Evolutionary conservation across 2,113 vertebrate genomes (phyloP).

Genomic region (Xiphophorus maculatus): DNA sequence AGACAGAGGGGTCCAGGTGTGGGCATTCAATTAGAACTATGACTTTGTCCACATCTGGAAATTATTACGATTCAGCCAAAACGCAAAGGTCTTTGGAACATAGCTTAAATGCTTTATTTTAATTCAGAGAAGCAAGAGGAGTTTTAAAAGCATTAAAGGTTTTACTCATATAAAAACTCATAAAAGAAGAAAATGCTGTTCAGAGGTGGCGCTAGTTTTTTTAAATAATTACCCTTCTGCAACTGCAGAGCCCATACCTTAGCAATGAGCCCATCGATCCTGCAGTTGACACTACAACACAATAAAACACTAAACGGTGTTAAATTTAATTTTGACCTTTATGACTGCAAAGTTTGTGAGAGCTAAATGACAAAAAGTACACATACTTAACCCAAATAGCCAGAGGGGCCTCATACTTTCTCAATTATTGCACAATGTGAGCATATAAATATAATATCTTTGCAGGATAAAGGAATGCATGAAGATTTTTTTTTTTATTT

Average conservation of each 20-base stretch:
- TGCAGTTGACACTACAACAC: slow-evolving; percentile 74
- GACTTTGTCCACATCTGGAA: slow-evolving; percentile 11
- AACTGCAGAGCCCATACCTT: slow-evolving; percentile 60
- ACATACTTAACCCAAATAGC: slow-evolving; percentile 80
- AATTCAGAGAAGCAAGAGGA: slow-evolving; percentile 33
- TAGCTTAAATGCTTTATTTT: slow-evolving; percentile 31
- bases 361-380: slow-evolving; percentile 74
- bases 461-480: slow-evolving; percentile 66
- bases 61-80: slow-evolving; percentile 10
- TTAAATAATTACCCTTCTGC: slow-evolving; percentile 60
- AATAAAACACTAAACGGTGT: slow-evolving; percentile 78
- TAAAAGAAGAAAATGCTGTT: slow-evolving; percentile 39
- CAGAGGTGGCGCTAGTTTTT: slow-evolving; percentile 27
- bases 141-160: slow-evolving; percentile 42
- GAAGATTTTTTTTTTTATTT: slow-evolving; percentile 64
- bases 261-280: slow-evolving; percentile 78
- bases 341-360: slow-evolving; percentile 71
- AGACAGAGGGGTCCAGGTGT: slow-evolving; percentile 43
- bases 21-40: slow-evolving; percentile 22
- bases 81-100: slow-evolving; percentile 8
- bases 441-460: slow-evolving; percentile 68
- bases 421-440: slow-evolving; percentile 73
- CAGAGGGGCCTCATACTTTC: slow-evolving; percentile 78
- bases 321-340: slow-evolving; percentile 85
- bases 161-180: slow-evolving; percentile 56